Evolutionary conservation across 2,797 vertebrate species (phyloP), one percentile per base, ranked within the genome.

Genomic region (Gouania willdenowi): DNA sequence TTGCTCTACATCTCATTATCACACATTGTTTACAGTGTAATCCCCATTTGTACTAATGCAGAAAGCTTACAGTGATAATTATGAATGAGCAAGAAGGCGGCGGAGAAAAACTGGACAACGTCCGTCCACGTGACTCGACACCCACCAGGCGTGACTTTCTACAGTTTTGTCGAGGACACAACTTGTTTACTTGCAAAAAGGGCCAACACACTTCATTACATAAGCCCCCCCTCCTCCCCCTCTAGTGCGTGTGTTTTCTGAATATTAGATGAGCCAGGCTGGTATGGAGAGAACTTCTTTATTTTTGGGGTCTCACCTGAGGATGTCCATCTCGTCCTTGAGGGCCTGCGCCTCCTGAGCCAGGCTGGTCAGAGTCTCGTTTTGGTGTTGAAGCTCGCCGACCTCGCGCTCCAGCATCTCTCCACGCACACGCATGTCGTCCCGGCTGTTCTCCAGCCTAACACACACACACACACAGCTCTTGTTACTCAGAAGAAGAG

Each of bases 311-410:
- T 26, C 65, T 65, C 39, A 93, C 93, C 93, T 83, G 19, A 96
- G 90, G 6, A 94, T 88, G 20, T 95, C 93, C 91, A 95, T 96
- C 75, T 96, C 93, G 1, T 96, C 92, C 67, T 93, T 93, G 8
- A 96, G 83, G 0, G 82, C 66, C 75, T 94, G 92, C 0, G 93
- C 91, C 57, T 95, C 92, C 36, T 92, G 87, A 0, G 93, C 93
- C 49, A 95, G 83, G 60, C 89, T 90, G 42, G 88, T 92, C 57
- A 96, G 87, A 6, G 91, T 91, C 30, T 94, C 91, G 2, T 92
- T 94, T 1, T 91, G 86, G 6, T 82, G 89, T 31, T 91, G 91
- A 59, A 94, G 70, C 7, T 92, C 88, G 0, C 32, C 5, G 3
- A 90, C 71, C 41, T 95, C 91, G 0, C 86, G 86, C 71, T 93